Base-by-base conservation (phyloP, 92 coral and sea anemone species). In the Epizoanthus illoricatus region DNA sequence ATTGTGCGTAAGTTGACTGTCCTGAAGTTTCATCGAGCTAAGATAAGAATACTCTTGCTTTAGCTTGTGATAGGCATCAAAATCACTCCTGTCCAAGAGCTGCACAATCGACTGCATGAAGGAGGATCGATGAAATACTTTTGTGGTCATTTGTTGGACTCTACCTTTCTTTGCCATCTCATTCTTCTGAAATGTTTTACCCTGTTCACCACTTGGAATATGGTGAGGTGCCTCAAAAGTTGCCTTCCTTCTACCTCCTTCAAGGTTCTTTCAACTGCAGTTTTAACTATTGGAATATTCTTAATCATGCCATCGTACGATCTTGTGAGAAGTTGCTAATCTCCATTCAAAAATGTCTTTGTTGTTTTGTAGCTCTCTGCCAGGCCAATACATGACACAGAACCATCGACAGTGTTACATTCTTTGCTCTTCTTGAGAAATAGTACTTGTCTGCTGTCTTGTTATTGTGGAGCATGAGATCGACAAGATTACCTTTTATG, bases 381-480 rank as follows among this genome's bases (percentile, higher is more conserved):
- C 4, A 45, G 71, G 7, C 7, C 71, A 66, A 66, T 28, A 5
- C 21, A 66, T 17, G 45, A 66, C 2, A 66, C n/a, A 6, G 24
- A 24, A 7, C 33, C 45, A 0, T 66, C 45, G 2, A 7, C 71
- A 1, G 4, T 41, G n/a, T 17, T 12, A 11, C 74, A 42, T 7
- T 40, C 84, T 65, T 62, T 24, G 16, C 73, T 80, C 16, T 21
- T n/a, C 18, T 47, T 19, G 9, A 64, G 60, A 8, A 7, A 24
- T 80, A 80, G 21, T 80, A 80, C 28, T 80, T 80, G 17, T 66
- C 71, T 7, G 75, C 73, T 61, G 84, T 79, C 0, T 24, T 39
- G 24, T 75, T 69, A 55, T 52, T 49, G 67, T 75, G 81, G 0
- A 45, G 65, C 84, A 79, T 79, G 6, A 79, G 47, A 10, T 62